A percentile compares a stretch with the other conserved stretches of the same genome.
These are phyloP conservation scores for Dicerorhinus sumatrensis DNA, from an alignment of 2,113 vertebrate species.

Conservation along the genomic window DNA sequence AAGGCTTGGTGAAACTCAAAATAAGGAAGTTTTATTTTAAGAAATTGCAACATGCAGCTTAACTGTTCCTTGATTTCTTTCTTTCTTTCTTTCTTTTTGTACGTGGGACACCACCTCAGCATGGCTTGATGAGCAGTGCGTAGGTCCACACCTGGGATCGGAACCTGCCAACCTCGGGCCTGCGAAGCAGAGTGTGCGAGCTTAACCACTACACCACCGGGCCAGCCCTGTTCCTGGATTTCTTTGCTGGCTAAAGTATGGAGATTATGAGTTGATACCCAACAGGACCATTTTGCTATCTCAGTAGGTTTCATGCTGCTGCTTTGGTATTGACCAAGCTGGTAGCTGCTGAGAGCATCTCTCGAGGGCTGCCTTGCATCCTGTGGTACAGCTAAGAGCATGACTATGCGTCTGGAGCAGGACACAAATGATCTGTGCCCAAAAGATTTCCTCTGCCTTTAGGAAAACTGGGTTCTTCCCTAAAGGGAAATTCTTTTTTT, in stretches of 20 bases:
- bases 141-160: too few species aligned
- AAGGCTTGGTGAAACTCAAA: slow-evolving; percentile 36
- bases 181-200: too few species aligned
- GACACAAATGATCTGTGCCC: not conserved
- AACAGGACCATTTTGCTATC: not conserved
- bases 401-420: not conserved
- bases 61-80: not conserved
- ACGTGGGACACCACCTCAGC: too few species aligned
- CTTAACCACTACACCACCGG: too few species aligned
- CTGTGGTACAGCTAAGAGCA: not conserved
- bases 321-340: not conserved
- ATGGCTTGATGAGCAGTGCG: too few species aligned
- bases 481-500: not conserved
- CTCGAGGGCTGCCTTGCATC: not conserved
- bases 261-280: not conserved
- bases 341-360: not conserved
- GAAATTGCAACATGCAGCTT: slow-evolving; percentile 1
- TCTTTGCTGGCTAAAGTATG: not conserved
- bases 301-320: not conserved
- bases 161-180: too few species aligned
- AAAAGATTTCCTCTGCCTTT: not conserved
- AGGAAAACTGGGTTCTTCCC: not conserved
- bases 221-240: too few species aligned
- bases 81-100: too few species aligned
- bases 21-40: slow-evolving; percentile 53